Conservation (phyloP, 2,888 invertebrate genomes). For the Caenorhabditis sinica region DNA sequence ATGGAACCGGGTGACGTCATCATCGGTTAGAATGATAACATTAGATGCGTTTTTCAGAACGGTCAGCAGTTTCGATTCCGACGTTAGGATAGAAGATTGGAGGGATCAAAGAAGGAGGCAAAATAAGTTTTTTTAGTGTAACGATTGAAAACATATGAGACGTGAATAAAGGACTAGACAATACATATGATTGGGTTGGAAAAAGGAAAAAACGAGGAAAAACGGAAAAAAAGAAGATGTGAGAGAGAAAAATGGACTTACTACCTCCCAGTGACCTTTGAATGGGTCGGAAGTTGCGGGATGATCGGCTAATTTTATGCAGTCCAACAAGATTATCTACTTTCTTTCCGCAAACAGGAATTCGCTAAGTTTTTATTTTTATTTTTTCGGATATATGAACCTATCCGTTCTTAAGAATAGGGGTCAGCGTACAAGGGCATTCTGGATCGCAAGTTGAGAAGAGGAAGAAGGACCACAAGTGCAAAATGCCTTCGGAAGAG, state of each 20-base stretch:
- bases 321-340: conserved; percentile 13
- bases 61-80: conserved; percentile 24
- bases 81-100: background rate
- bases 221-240: conserved; percentile 8
- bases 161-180: conserved; percentile 25
- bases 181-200: conserved; percentile 32
- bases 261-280: conserved; percentile 43
- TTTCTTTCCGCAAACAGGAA: background rate
- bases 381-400: background rate
- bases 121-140: background rate
- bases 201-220: conserved; percentile 5
- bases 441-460: background rate
- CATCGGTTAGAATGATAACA: background rate
- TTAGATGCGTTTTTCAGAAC: conserved; percentile 30
- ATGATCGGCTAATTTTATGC: conserved; percentile 20
- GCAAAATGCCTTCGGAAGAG: conserved; percentile 17
- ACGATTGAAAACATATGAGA: conserved; percentile 33
- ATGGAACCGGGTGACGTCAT: conserved; percentile 37
- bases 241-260: conserved; percentile 36
- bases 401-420: background rate
- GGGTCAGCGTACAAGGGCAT: background rate
- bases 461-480: conserved; percentile 6
- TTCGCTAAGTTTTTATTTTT: background rate
- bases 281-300: conserved; percentile 21
- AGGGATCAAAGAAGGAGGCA: background rate